Conservation (phyloP, 2,113 vertebrate genomes). For the Tyto alba region DNA sequence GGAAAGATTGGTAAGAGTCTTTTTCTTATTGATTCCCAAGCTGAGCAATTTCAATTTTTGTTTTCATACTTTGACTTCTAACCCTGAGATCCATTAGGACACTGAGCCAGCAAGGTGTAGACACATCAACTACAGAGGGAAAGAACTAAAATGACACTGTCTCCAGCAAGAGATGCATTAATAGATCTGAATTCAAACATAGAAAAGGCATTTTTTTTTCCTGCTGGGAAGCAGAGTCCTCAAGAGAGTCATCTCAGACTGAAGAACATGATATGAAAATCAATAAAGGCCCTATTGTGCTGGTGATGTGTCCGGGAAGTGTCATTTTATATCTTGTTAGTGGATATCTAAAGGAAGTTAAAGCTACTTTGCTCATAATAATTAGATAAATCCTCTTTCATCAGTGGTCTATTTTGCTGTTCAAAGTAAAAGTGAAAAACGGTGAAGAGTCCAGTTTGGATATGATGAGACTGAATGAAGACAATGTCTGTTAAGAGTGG, state of each 20-base stretch:
- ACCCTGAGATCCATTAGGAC: slow-evolving; percentile 73
- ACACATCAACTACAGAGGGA: slow-evolving; percentile 70
- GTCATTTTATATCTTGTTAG: slow-evolving; percentile 77
- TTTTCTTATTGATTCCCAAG: slow-evolving; percentile 66
- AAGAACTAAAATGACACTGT: slow-evolving; percentile 74
- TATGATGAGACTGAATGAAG: slow-evolving; percentile 25
- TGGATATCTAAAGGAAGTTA: slow-evolving; percentile 72
- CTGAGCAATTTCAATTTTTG: slow-evolving; percentile 62
- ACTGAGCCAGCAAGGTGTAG: slow-evolving; percentile 66
- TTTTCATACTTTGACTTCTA: slow-evolving; percentile 68
- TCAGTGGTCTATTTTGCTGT: slow-evolving; percentile 59
- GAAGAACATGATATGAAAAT: slow-evolving; percentile 82
- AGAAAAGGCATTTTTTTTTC: slow-evolving; percentile 76
- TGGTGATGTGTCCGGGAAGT: slow-evolving; percentile 78
- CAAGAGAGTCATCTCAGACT: slow-evolving; percentile 72
- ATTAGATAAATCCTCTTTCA: slow-evolving; percentile 73
- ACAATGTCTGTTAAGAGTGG: neutral
- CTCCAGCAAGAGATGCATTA: slow-evolving; percentile 73
- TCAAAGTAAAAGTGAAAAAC: slow-evolving; percentile 58
- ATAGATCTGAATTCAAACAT: slow-evolving; percentile 75
- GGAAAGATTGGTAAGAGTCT: slow-evolving; percentile 52
- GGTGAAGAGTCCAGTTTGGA: neutral
- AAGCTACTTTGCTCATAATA: slow-evolving; percentile 74
- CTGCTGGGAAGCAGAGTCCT: slow-evolving; percentile 77
- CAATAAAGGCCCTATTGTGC: slow-evolving; percentile 74